These are phyloP conservation scores for Campylomormyrus tamandua DNA, from an alignment of 2,113 vertebrate species.

Conservation along the genomic window DNA sequence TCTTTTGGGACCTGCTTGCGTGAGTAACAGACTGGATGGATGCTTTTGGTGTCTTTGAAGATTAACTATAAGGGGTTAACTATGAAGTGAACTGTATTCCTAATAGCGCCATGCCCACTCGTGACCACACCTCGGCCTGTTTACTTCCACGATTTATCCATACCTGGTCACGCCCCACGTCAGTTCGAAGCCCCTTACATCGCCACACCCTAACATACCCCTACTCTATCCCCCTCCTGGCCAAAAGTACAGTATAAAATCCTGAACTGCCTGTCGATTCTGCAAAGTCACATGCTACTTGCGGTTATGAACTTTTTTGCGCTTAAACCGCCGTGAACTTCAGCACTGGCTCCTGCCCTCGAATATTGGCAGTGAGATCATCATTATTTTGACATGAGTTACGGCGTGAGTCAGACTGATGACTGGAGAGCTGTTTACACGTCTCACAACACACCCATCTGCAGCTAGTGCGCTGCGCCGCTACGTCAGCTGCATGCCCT, in stretches of 20 bases:
- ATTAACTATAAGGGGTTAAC: background rate
- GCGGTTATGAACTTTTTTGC: background rate
- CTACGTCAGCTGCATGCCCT: background rate
- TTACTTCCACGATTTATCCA: background rate
- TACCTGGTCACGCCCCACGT: background rate
- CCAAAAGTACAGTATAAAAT: background rate
- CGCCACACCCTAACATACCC: background rate
- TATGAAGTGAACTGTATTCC: background rate
- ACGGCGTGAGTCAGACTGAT: background rate
- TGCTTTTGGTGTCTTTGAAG: background rate
- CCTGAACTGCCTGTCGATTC: background rate
- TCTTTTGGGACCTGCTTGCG: background rate
- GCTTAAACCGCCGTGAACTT: background rate
- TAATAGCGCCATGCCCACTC: background rate
- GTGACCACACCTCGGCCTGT: background rate
- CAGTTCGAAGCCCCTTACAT: background rate
- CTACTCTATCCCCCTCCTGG: background rate
- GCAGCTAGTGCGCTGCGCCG: background rate
- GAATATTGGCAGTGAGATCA: background rate
- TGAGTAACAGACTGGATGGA: background rate
- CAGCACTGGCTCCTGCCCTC: background rate
- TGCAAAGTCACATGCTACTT: background rate
- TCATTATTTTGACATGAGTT: conserved; percentile 4
- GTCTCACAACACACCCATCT: background rate
- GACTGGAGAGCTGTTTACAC: background rate